Conservation (phyloP, 2,888 invertebrate species). For the Hyposoter dolosus region DNA sequence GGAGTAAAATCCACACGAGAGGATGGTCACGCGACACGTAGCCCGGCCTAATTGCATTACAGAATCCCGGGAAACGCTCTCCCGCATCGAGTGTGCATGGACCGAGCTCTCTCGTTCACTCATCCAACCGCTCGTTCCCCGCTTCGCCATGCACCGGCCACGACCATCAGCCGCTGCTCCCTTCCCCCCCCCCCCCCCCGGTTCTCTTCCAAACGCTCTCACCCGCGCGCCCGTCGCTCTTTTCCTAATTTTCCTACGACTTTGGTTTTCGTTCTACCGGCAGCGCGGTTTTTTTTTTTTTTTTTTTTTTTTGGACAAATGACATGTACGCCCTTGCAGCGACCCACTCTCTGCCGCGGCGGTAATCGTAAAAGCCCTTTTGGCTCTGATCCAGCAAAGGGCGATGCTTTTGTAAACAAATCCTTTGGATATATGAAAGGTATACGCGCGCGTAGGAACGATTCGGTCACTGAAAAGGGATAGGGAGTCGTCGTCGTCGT, state of each 20-base stretch:
- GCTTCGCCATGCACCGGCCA: no score
- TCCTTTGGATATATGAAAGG: not conserved
- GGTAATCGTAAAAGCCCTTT: conserved; percentile 22
- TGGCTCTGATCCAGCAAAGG: conserved; percentile 17
- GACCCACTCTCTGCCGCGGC: no score
- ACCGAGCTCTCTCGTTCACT: not conserved
- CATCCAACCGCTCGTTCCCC: conserved; percentile 40
- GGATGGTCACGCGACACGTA: conserved; percentile 66
- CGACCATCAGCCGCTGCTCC: no score
- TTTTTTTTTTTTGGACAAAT: not conserved
- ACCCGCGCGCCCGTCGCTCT: conserved; percentile 28
- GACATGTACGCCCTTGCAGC: no score
- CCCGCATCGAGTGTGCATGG: conserved; percentile 28
- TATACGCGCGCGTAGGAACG: not conserved
- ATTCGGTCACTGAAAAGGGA: not conserved
- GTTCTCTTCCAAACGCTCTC: no score
- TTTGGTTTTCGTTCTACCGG: not conserved
- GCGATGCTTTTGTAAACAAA: conserved; percentile 29
- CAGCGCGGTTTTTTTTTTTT: not conserved
- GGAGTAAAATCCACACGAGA: conserved; percentile 68
- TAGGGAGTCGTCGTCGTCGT: no score
- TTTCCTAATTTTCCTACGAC: not conserved
- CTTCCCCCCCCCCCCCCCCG: no score
- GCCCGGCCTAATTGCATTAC: conserved; percentile 71
- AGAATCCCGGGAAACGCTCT: conserved; percentile 60